Evolutionary conservation across 2,888 invertebrate species (phyloP).

Genomic region (Rhingia campestris): DNA sequence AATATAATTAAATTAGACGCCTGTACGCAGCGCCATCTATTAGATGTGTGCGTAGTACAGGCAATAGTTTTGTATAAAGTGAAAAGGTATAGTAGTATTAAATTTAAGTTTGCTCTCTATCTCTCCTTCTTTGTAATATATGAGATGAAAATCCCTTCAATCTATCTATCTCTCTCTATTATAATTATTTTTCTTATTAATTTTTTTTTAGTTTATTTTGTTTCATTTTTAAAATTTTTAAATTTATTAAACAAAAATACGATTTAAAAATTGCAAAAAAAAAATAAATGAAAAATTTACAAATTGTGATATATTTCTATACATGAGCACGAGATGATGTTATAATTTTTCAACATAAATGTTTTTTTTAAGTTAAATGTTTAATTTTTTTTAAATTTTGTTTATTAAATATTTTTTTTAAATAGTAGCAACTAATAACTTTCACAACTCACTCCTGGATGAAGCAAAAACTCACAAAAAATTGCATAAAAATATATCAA

Average conservation of each 20-base stretch:
- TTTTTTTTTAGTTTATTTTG: constrained; percentile 39
- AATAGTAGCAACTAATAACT: constrained; percentile 61
- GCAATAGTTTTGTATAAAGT: constrained; percentile 74
- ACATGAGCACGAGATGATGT: constrained; percentile 70
- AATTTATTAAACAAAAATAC: constrained; percentile 49
- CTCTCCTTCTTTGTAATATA: constrained; percentile 69
- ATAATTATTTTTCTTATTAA: constrained; percentile 9
- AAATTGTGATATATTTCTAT: constrained; percentile 75
- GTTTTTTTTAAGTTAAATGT: constrained; percentile 58
- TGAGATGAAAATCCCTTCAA: constrained; percentile 41
- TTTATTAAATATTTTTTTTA: constrained; percentile 37
- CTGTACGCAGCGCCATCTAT: constrained; percentile 31
- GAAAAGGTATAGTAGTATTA: constrained; percentile 67
- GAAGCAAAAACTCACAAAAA: constrained; percentile 55
- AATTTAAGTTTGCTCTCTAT: constrained; percentile 66
- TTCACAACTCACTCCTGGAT: constrained; percentile 71
- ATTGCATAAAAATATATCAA: constrained; percentile 68
- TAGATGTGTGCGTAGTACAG: constrained; percentile 34
- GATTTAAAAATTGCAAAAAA: constrained; percentile 47
- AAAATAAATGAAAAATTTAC: constrained; percentile 70
- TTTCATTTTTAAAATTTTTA: constrained; percentile 58
- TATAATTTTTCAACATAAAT: constrained; percentile 69
- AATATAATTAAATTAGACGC: constrained; percentile 66
- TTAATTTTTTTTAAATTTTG: constrained; percentile 51
- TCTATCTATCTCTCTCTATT: constrained; percentile 44